Percentiles rank a stretch among this genome's conserved stretches.
Evolutionary conservation across 2,113 vertebrate species (phyloP).

Genomic region (Oxyruncus cristatus): DNA sequence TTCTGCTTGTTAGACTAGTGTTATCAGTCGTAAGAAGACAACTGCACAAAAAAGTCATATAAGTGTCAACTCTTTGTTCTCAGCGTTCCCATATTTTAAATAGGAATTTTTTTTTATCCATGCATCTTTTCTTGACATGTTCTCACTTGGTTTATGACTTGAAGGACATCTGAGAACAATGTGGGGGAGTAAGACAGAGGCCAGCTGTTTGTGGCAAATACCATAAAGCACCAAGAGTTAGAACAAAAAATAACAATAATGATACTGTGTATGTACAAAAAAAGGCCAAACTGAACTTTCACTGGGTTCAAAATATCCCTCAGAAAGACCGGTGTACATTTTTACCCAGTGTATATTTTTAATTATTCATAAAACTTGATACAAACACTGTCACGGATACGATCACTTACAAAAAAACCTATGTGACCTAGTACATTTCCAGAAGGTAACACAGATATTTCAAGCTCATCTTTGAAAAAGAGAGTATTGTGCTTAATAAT

Average conservation of each 20-base stretch:
- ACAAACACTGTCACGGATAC: too few relatives aligned
- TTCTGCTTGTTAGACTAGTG: neutral
- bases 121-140: neutral
- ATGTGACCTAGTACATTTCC: neutral
- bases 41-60: neutral
- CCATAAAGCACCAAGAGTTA: neutral
- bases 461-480: neutral
- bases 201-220: neutral
- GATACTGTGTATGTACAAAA: neutral
- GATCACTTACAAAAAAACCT: neutral
- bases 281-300: neutral
- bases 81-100: neutral
- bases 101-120: neutral
- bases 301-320: neutral
- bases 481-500: neutral
- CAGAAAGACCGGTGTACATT: neutral
- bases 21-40: accelerated
- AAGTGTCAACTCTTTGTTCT: neutral
- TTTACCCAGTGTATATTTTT: neutral
- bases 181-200: neutral
- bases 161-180: neutral
- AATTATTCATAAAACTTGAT: neutral
- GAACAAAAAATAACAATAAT: neutral
- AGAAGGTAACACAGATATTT: neutral
- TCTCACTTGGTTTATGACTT: neutral